Percentiles rank a stretch among this genome's conserved stretches.
These are phyloP conservation scores for Spatulosminthurus flaviceps DNA, from an alignment of 2,888 invertebrate species.

Conservation along the genomic window DNA sequence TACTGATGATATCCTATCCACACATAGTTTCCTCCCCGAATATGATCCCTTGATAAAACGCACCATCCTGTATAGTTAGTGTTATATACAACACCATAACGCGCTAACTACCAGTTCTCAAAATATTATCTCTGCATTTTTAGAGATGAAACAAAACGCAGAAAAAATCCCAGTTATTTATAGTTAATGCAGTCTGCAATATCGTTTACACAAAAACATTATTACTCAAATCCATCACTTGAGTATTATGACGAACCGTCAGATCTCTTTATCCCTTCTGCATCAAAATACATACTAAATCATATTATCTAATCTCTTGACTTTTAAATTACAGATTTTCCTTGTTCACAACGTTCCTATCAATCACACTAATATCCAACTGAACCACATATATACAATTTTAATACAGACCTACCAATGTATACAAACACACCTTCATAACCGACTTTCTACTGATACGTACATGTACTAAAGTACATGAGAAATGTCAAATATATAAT, in stretches of 20 bases:
- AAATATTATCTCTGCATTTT: not conserved
- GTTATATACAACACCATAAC: no score
- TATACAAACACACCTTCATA: no score
- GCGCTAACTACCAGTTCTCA: not conserved
- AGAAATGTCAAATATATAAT: no score
- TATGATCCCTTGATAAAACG: not conserved
- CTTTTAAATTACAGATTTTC: no score
- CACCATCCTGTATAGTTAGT: slow-evolving; percentile 12
- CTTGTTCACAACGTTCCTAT: no score
- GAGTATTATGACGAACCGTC: no score
- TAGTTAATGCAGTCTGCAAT: not conserved
- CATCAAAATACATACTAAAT: not conserved
- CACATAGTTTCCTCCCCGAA: not conserved
- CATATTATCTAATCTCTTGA: not conserved
- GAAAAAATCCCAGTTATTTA: not conserved
- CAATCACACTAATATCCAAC: no score
- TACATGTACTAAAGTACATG: no score
- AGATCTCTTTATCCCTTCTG: not conserved
- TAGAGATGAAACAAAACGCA: not conserved
- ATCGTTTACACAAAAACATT: not conserved
- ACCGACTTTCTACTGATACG: no score
- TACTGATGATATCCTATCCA: not conserved
- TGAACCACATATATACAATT: no score
- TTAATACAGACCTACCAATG: no score
- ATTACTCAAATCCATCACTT: no score